Conservation (phyloP, 2,888 invertebrate species). For the Mesodorylaimus sp. region DNA sequence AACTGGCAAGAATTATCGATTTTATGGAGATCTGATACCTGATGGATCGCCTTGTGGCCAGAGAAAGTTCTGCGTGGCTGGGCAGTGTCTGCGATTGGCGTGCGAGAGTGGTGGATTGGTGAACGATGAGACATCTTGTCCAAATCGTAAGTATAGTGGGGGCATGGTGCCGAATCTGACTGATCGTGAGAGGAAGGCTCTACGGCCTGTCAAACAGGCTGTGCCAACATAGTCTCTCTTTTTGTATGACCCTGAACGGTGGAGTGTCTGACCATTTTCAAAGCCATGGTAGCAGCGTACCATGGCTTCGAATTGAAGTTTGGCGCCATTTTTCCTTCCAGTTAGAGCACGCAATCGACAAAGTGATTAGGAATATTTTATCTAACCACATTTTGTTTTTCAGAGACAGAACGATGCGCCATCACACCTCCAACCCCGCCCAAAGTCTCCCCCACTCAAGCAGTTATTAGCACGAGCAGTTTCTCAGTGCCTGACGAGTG, state of each 20-base stretch:
- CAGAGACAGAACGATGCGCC: not conserved
- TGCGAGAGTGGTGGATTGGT: not conserved
- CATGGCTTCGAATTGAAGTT: too few species aligned
- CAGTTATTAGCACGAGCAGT: not conserved
- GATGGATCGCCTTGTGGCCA: slow-evolving; percentile 28
- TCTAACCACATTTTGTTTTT: not conserved
- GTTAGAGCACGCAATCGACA: too few species aligned
- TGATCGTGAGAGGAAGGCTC: slow-evolving; percentile 1
- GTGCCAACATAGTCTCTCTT: too few species aligned
- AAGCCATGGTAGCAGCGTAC: too few species aligned
- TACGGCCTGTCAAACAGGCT: not conserved
- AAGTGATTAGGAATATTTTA: not conserved
- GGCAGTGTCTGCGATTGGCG: slow-evolving; percentile 23
- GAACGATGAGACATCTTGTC: too few species aligned
- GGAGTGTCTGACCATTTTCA: too few species aligned
- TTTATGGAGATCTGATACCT: slow-evolving; percentile 28
- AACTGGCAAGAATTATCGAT: slow-evolving; percentile 23
- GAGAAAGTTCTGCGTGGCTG: slow-evolving; percentile 25
- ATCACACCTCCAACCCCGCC: not conserved
- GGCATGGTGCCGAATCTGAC: too few species aligned
- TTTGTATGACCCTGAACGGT: too few species aligned
- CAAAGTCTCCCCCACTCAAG: not conserved
- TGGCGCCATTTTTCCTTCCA: too few species aligned
- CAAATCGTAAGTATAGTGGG: too few species aligned
- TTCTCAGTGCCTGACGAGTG: too few species aligned